Conservation (phyloP, 64 coral and sea anemone genomes). For the Hydrozoanthus tunicans region DNA sequence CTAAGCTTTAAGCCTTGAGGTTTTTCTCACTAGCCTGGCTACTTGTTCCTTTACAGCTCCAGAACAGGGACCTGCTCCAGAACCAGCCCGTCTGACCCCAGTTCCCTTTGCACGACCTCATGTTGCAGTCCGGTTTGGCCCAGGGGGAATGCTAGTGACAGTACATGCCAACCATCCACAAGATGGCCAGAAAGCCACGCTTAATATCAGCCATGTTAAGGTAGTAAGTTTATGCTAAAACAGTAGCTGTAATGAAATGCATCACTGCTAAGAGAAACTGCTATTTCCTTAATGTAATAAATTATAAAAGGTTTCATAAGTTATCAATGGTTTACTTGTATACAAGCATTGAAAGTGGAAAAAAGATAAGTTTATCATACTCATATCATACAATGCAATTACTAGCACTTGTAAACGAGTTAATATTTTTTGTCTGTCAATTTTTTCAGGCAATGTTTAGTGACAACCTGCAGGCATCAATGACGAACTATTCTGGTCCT, state of each 20-base stretch:
- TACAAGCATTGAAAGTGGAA: no score
- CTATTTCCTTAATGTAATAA: no score
- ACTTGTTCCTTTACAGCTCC: neutral
- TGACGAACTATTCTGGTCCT: constrained; percentile 31
- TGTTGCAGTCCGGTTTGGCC: constrained; percentile 38
- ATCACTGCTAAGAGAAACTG: neutral
- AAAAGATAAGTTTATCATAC: no score
- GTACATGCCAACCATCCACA: constrained; percentile 45
- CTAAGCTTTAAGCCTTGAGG: no score
- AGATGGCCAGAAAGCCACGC: constrained; percentile 57
- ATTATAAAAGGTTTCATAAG: no score
- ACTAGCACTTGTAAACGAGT: neutral
- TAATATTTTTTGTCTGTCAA: neutral
- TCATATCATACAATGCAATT: no score
- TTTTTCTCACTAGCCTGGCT: no score
- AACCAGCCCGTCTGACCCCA: constrained; percentile 51
- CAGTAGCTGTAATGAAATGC: neutral
- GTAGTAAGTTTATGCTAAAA: constrained; percentile 5
- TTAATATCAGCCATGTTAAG: constrained; percentile 40
- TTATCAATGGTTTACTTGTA: no score
- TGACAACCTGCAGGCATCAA: constrained; percentile 16
- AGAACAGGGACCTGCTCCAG: constrained; percentile 11
- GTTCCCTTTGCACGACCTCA: constrained; percentile 65
- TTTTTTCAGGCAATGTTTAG: constrained; percentile 36
- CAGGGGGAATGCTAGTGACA: constrained; percentile 45